Conservation (phyloP, 2,888 invertebrate genomes). For the Trichopria drosophilae region DNA sequence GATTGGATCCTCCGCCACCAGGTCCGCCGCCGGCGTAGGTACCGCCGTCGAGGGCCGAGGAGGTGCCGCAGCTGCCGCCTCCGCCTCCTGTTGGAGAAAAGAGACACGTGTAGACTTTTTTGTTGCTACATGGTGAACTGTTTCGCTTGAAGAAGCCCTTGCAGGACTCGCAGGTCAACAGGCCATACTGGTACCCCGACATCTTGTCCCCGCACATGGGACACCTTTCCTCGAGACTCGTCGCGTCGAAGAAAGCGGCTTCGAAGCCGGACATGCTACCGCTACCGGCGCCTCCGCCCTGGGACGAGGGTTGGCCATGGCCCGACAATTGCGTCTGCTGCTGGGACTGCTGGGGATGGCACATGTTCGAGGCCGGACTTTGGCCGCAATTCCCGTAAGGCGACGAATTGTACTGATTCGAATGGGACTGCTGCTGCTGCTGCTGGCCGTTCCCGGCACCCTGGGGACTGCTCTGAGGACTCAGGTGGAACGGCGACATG, state of each 20-base stretch:
- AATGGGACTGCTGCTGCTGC: slow-evolving; percentile 55
- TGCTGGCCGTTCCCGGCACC: slow-evolving; percentile 54
- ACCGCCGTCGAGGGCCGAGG: slow-evolving; percentile 52
- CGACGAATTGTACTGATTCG: slow-evolving; percentile 58
- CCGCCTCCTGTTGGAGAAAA: slow-evolving; percentile 53
- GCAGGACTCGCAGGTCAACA: slow-evolving; percentile 76
- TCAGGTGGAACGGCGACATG: slow-evolving; percentile 84
- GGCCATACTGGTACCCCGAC: slow-evolving; percentile 75
- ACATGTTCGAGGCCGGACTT: slow-evolving; percentile 53
- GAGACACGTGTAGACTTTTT: slow-evolving; percentile 75
- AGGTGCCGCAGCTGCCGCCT: slow-evolving; percentile 51
- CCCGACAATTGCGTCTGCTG: slow-evolving; percentile 41
- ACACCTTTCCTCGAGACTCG: slow-evolving; percentile 68
- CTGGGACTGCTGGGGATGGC: slow-evolving; percentile 50
- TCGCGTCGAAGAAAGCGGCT: slow-evolving; percentile 59
- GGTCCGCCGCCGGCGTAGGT: slow-evolving; percentile 37
- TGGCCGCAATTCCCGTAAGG: slow-evolving; percentile 62
- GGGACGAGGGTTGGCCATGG: slow-evolving; percentile 36
- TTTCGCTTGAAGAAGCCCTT: slow-evolving; percentile 75
- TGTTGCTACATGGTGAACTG: slow-evolving; percentile 69
- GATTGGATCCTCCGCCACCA: slow-evolving; percentile 48
- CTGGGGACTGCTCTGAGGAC: slow-evolving; percentile 71
- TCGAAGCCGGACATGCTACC: slow-evolving; percentile 61
- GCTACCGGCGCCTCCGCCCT: slow-evolving; percentile 41
- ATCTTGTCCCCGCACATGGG: slow-evolving; percentile 76